Evolutionary conservation across 2,797 vertebrate genomes (phyloP).

Genomic region (Anabas testudineus): DNA sequence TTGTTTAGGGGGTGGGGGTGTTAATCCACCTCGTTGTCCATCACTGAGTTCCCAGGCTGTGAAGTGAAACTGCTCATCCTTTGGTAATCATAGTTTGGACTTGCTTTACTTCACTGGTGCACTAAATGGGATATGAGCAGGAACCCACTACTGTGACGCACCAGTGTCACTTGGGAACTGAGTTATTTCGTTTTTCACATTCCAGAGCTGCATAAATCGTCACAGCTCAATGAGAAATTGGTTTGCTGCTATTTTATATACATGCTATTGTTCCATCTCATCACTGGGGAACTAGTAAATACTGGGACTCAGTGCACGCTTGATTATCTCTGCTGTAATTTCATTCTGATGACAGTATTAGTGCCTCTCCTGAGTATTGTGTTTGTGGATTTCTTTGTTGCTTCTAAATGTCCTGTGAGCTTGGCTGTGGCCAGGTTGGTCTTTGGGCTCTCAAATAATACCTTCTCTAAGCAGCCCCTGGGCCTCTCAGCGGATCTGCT

Average conservation of each 20-base stretch:
- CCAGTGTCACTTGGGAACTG: background rate
- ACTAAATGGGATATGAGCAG: conserved; percentile 22
- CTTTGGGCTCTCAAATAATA: conserved; percentile 71
- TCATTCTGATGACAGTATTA: conserved; percentile 33
- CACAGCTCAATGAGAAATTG: background rate
- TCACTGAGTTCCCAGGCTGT: conserved; percentile 36
- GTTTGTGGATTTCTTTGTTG: conserved; percentile 19
- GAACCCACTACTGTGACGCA: background rate
- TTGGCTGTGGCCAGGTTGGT: conserved; percentile 51
- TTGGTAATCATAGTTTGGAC: conserved; percentile 58
- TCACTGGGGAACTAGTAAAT: conserved; percentile 21
- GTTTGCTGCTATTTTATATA: conserved; percentile 7
- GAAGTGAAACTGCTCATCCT: conserved; percentile 61
- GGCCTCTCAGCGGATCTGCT: conserved; percentile 73
- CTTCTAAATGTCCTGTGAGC: conserved; percentile 34
- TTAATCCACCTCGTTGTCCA: conserved; percentile 51
- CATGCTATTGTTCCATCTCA: conserved; percentile 1
- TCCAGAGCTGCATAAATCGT: background rate
- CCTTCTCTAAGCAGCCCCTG: conserved; percentile 69
- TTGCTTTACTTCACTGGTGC: conserved; percentile 43
- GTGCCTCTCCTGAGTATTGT: conserved; percentile 18
- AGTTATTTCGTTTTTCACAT: background rate
- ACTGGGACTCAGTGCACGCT: background rate
- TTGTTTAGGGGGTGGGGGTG: conserved; percentile 12
- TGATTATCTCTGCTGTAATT: conserved; percentile 25